Conservation (phyloP, 1,140 invertebrate genomes). For the Saxidomus purpurata region DNA sequence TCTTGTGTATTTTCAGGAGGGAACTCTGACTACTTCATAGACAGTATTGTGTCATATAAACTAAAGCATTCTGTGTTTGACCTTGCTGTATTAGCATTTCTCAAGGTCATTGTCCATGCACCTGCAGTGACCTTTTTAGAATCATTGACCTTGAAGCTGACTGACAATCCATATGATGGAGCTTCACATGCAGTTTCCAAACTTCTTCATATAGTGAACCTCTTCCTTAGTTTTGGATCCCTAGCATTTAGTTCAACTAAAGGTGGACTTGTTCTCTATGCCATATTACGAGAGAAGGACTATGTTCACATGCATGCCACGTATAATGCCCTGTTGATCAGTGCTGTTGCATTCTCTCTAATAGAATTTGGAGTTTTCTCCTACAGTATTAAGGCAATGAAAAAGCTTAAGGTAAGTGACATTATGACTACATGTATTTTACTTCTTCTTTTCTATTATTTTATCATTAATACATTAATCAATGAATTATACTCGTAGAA, state of each 20-base stretch:
- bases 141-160: conserved; percentile 67
- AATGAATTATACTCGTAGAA: no score
- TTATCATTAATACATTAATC: no score
- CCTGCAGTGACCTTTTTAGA: conserved; percentile 74
- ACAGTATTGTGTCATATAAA: conserved; percentile 81
- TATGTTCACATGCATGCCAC: conserved; percentile 81
- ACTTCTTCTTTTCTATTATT: no score
- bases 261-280: conserved; percentile 79
- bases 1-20: conserved; percentile 79
- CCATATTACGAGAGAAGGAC: conserved; percentile 71
- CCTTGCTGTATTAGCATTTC: conserved; percentile 75
- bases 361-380: conserved; percentile 75
- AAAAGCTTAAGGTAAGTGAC: conserved; percentile 73
- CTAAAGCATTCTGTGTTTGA: conserved; percentile 83
- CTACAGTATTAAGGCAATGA: conserved; percentile 75
- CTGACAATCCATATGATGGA: conserved; percentile 73
- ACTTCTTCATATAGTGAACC: conserved; percentile 67
- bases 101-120: conserved; percentile 76
- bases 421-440: no score
- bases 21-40: conserved; percentile 81
- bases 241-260: conserved; percentile 75
- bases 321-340: conserved; percentile 81
- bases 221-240: conserved; percentile 66
- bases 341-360: conserved; percentile 74
- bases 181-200: conserved; percentile 52